Evolutionary conservation across 2,797 vertebrate genomes (phyloP).

Genomic region (Sebastes dallii): DNA sequence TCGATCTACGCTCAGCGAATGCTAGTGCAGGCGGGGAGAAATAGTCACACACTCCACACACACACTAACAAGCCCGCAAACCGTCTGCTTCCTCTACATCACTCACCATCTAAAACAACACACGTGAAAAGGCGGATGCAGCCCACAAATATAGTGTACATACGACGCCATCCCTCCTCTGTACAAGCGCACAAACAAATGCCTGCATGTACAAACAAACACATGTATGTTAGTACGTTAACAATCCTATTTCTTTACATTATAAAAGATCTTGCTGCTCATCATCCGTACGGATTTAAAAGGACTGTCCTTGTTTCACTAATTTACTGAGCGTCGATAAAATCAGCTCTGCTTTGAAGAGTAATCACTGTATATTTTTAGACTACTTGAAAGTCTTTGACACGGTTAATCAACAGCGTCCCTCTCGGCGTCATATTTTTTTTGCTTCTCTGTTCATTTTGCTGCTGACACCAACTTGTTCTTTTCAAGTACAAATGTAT

Average conservation of each 20-base stretch:
- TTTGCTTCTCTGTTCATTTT: neutral
- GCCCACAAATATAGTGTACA: slow-evolving; percentile 35
- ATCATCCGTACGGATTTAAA: neutral
- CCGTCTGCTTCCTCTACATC: slow-evolving; percentile 6
- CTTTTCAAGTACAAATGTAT: slow-evolving; percentile 1
- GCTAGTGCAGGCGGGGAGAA: slow-evolving; percentile 85
- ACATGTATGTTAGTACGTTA: neutral
- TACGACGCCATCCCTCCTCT: slow-evolving; percentile 24
- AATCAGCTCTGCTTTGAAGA: slow-evolving; percentile 28
- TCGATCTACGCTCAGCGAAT: slow-evolving; percentile 96
- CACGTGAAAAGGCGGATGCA: slow-evolving; percentile 38
- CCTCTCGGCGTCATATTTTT: slow-evolving; percentile 19
- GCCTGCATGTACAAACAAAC: slow-evolving; percentile 4
- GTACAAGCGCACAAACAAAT: slow-evolving; percentile 32
- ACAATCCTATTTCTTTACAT: neutral
- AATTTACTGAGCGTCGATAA: neutral
- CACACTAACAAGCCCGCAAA: slow-evolving; percentile 26
- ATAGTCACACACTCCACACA: slow-evolving; percentile 70
- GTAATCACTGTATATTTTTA: slow-evolving; percentile 43
- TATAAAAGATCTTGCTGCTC: neutral
- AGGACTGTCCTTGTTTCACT: neutral
- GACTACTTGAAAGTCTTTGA: slow-evolving; percentile 44
- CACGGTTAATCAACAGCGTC: slow-evolving; percentile 40
- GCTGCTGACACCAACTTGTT: neutral
- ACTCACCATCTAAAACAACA: slow-evolving; percentile 46